Conservation (phyloP, 2,113 vertebrate genomes). For the Eublepharis macularius region DNA sequence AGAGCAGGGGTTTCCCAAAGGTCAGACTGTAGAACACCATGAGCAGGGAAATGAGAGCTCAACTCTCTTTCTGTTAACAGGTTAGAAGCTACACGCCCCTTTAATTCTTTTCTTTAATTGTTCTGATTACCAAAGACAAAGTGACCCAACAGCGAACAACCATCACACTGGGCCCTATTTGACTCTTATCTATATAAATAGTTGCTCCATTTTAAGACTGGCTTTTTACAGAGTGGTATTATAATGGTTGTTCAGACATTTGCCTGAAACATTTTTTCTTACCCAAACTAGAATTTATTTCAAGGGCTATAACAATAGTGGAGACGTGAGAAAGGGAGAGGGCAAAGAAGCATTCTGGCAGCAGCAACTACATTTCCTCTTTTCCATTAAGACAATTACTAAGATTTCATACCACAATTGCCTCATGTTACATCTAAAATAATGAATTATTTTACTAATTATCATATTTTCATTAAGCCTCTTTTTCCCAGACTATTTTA, state of each 20-base stretch:
- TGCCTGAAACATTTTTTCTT: not conserved
- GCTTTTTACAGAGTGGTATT: not conserved
- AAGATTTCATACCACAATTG: not conserved
- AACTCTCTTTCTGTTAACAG: not conserved
- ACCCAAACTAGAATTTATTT: not conserved
- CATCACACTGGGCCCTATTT: too few species aligned
- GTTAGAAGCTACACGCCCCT: not conserved
- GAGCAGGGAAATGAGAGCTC: not conserved
- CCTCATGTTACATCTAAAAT: not conserved
- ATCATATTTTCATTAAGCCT: not conserved
- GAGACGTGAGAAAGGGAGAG: too few species aligned
- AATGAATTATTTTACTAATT: not conserved
- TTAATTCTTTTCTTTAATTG: not conserved
- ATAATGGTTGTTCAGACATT: not conserved
- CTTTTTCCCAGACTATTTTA: not conserved
- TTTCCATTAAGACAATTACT: not conserved
- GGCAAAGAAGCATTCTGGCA: not conserved
- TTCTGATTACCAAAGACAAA: not conserved
- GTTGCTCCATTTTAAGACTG: too few species aligned
- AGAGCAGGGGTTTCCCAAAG: not conserved
- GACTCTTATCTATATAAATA: too few species aligned
- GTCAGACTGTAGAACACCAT: not conserved
- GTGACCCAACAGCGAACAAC: too few species aligned
- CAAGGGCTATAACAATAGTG: too few species aligned
- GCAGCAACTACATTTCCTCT: not conserved